A percentile compares a stretch with the other conserved stretches of the same genome.
phyloP scores from a whole-genome alignment of 2,113 vertebrate species.

The Ctenomys sociabilis region DNA sequence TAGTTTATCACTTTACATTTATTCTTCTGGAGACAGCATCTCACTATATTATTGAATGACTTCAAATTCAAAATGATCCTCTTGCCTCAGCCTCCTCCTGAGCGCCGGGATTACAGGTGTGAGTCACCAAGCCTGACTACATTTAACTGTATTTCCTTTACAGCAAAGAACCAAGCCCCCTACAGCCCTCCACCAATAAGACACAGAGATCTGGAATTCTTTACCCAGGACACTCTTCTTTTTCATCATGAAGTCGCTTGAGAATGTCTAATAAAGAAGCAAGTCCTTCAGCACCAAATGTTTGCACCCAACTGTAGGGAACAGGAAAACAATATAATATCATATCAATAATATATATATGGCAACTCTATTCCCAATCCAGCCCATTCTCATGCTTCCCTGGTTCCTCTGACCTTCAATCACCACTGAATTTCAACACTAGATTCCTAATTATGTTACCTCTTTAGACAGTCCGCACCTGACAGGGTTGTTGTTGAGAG shows the following conservation, averaged over 20 bases:
- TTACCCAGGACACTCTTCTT: conserved; percentile 89
- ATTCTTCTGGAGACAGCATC: not conserved
- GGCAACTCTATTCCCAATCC: not conserved
- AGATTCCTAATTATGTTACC: not conserved
- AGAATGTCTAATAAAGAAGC: conserved; percentile 89
- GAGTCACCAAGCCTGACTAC: not conserved
- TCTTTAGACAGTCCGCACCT: conserved; percentile 85
- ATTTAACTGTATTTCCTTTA: conserved; percentile 52
- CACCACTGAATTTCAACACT: not conserved
- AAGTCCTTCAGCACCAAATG: conserved; percentile 93
- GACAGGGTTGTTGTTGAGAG: conserved; percentile 96
- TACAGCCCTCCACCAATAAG: conserved; percentile 17
- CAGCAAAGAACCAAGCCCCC: not conserved
- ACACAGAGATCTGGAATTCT: conserved; percentile 43
- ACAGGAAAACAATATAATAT: conserved; percentile 37
- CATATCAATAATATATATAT: conserved; percentile 4
- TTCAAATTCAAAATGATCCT: not conserved
- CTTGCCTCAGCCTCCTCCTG: not conserved
- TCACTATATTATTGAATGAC: not conserved
- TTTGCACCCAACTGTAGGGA: conserved; percentile 93
- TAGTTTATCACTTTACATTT: conserved; percentile 18
- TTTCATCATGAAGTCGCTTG: conserved; percentile 91
- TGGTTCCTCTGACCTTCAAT: not conserved
- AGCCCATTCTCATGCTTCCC: not conserved
- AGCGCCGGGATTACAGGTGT: not conserved